Base-by-base conservation (phyloP, 1,140 invertebrate genomes). In the Neodiprion pinetum region DNA sequence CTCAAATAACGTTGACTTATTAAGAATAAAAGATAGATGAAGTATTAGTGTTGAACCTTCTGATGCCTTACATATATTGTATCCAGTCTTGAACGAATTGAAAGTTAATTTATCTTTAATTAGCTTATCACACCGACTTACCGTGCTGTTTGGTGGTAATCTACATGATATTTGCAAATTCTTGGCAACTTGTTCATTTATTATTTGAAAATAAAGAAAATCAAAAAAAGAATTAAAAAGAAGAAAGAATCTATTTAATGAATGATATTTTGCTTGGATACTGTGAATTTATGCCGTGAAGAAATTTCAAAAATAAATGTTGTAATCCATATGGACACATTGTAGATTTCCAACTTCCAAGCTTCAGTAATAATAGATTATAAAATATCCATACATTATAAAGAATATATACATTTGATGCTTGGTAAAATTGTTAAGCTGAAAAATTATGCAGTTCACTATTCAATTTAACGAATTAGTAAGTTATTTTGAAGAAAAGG, bases 21-120 rank as follows among this genome's bases (percentile, higher is more conserved):
- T 40, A 40, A 40, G 28, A 4, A 40, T 40, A 40, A 17, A 61
- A 61, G n/a, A 61, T 61, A 61, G 28, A 40, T 9, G n/a, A 61
- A 61, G 53, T 61, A 61, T 61, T 7, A 61, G 53, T 11, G 53
- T 12, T 61, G 53, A 61, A 61, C 53, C 53, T 61, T 61, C 53
- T 61, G 53, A 61, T 61, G 53, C 53, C 53, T 61, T 61, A 61
- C 53, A 14, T 61, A 61, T 61, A 61, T 14, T 61, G 53, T 61
- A 61, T 61, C n/a, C 53, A 61, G 53, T 61, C 53, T 9, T 61
- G 3, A 7, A 61, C n/a, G 53, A 61, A 61, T 40, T 61, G 11
- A 61, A 61, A 61, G 53, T 61, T 40, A 40, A 40, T 40, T 40
- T 40, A 40, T 40, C 28, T 40, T 40, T 40, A 40, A 40, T 40